phyloP scores from a whole-genome alignment of 2,797 vertebrate species.

The Takifugu ocellatus region DNA sequence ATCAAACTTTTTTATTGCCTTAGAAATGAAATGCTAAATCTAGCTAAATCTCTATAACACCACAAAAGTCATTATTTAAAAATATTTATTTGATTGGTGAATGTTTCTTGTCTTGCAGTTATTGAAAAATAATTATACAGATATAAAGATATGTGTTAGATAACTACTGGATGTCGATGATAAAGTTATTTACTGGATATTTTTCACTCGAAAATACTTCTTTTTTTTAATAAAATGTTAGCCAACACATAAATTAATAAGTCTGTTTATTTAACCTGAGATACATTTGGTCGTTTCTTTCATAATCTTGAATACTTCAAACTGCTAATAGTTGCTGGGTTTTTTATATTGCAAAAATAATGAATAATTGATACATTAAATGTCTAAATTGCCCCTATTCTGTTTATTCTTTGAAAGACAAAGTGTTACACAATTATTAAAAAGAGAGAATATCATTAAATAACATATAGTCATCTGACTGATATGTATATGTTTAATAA shows the following conservation, averaged over 20 bases:
- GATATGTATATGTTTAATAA: too few species aligned
- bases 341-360: too few species aligned
- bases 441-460: too few species aligned
- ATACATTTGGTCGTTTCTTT: background rate
- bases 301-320: background rate
- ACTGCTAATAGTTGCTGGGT: too few species aligned
- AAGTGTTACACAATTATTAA: too few species aligned
- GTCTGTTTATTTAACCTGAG: background rate
- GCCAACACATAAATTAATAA: constrained; percentile 6
- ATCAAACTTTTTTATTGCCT: background rate
- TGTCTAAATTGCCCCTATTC: too few species aligned
- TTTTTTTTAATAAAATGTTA: constrained; percentile 1
- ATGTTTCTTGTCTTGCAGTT: constrained; percentile 2
- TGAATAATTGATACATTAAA: too few species aligned
- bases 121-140: background rate
- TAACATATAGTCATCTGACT: too few species aligned
- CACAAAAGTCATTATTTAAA: constrained; percentile 23
- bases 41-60: background rate
- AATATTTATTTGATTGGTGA: constrained; percentile 49
- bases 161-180: background rate
- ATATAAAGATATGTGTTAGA: too few species aligned
- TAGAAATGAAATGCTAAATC: background rate
- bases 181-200: constrained; percentile 1
- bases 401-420: too few species aligned
- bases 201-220: constrained; percentile 1